Evolutionary conservation across 2,113 vertebrate genomes (phyloP).

Genomic region (Bubo scandiacus): DNA sequence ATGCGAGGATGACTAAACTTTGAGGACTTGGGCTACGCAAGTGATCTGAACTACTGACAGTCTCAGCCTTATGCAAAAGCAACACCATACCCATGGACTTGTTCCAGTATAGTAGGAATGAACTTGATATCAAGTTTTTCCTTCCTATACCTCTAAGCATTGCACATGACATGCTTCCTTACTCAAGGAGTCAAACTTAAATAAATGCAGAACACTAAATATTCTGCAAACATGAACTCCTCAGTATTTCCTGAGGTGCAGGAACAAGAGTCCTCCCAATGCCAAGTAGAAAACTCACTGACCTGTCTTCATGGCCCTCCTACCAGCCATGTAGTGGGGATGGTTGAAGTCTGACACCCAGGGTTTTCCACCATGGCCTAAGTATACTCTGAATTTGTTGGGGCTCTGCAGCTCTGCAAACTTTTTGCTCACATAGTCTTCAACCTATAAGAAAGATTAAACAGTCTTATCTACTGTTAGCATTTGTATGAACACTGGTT

Average conservation of each 20-base stretch:
- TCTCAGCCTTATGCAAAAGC: not conserved
- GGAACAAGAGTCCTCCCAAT: not conserved
- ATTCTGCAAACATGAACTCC: not conserved
- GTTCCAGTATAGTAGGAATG: not conserved
- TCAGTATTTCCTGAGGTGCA: not conserved
- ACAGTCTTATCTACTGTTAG: not conserved
- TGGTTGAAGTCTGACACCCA: conserved; percentile 98
- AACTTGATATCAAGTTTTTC: not conserved
- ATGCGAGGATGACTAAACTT: not conserved
- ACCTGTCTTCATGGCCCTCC: conserved; percentile 93
- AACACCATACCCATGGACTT: not conserved
- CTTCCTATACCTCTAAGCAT: not conserved
- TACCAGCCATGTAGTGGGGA: conserved; percentile 92
- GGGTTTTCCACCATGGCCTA: conserved; percentile 90
- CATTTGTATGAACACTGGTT: not conserved
- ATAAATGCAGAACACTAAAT: not conserved
- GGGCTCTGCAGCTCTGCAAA: conserved; percentile 86
- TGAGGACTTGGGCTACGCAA: not conserved
- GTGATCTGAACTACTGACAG: not conserved
- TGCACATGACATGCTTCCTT: not conserved
- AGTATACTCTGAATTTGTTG: conserved; percentile 86
- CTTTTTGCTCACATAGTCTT: conserved; percentile 80
- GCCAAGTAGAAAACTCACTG: not conserved
- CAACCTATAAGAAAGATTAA: conserved; percentile 74
- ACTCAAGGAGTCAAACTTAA: not conserved